Percentiles rank a stretch among this genome's conserved stretches.
These are phyloP conservation scores for Melipona bicolor DNA, from an alignment of 2,888 invertebrate genomes.

Conservation along the genomic window DNA sequence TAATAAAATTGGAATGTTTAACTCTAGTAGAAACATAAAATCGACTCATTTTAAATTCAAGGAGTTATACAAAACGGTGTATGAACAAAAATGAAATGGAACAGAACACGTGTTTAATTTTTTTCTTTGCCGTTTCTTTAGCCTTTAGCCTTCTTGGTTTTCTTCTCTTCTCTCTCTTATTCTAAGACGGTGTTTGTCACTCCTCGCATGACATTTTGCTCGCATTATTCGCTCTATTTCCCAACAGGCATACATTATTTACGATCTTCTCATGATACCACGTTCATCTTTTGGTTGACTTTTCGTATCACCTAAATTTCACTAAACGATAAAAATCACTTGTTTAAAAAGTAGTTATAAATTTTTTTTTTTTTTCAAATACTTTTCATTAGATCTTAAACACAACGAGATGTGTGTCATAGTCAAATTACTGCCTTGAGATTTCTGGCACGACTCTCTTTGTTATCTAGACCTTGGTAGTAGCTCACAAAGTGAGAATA, in stretches of 20 bases:
- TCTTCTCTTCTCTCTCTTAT: not conserved
- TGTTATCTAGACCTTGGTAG: not conserved
- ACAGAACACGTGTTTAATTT: not conserved
- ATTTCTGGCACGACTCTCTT: not conserved
- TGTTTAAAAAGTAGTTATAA: not conserved
- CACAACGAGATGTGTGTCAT: not conserved
- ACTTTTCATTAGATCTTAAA: not conserved
- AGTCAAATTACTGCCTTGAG: conserved; percentile 9
- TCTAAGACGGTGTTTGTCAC: conserved; percentile 8
- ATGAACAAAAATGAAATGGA: not conserved
- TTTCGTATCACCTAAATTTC: not conserved
- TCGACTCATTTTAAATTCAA: not conserved
- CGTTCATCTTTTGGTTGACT: not conserved
- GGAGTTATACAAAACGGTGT: not conserved
- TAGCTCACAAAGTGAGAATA: not conserved
- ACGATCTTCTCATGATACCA: not conserved
- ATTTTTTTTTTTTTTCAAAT: not conserved
- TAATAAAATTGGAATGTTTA: not conserved
- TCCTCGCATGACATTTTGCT: conserved; percentile 21
- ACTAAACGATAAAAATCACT: not conserved
- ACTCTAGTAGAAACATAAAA: not conserved
- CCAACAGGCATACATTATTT: conserved; percentile 2
- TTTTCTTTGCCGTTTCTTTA: not conserved
- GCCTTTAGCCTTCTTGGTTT: not conserved
- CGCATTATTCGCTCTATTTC: conserved; percentile 27